Evolutionary conservation across 2,797 vertebrate species (phyloP).

Genomic region (Brachymystax lenok): DNA sequence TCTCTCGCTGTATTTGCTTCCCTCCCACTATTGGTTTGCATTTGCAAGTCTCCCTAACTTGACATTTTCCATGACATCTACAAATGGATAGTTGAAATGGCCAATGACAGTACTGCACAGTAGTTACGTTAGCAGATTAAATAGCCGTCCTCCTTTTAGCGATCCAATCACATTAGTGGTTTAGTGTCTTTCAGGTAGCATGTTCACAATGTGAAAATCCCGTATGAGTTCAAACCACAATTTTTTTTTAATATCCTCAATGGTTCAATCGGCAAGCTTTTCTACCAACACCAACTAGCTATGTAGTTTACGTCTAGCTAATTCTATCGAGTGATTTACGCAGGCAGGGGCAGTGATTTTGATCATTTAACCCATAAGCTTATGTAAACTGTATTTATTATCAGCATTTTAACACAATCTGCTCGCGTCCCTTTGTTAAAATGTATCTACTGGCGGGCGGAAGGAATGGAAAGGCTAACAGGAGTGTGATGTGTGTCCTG

Average conservation of each 20-base stretch:
- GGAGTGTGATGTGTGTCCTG: slow-evolving; percentile 40
- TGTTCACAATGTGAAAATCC: slow-evolving; percentile 12
- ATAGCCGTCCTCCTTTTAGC: background rate
- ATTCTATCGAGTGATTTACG: slow-evolving; percentile 36
- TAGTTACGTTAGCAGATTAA: background rate
- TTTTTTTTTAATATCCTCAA: background rate
- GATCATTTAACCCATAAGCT: background rate
- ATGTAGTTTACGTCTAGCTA: slow-evolving; percentile 47
- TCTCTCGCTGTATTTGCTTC: background rate
- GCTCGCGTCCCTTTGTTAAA: slow-evolving; percentile 20
- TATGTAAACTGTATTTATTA: background rate
- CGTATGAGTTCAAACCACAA: too few relatives aligned
- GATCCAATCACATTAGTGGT: slow-evolving; percentile 50
- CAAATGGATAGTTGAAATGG: slow-evolving; percentile 15
- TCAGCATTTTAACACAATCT: slow-evolving; percentile 8
- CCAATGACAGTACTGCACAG: slow-evolving; percentile 43
- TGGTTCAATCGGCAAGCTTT: background rate
- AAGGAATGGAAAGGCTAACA: slow-evolving; percentile 46
- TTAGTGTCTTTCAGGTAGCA: slow-evolving; percentile 7
- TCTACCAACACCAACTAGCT: background rate
- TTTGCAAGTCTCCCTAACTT: slow-evolving; percentile 13
- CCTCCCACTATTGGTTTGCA: background rate
- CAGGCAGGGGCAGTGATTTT: background rate
- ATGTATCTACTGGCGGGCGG: slow-evolving; percentile 62
- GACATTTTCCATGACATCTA: slow-evolving; percentile 4